Evolutionary conservation across 2,888 invertebrate species (phyloP).

Genomic region (Noctuana brunneofusca): DNA sequence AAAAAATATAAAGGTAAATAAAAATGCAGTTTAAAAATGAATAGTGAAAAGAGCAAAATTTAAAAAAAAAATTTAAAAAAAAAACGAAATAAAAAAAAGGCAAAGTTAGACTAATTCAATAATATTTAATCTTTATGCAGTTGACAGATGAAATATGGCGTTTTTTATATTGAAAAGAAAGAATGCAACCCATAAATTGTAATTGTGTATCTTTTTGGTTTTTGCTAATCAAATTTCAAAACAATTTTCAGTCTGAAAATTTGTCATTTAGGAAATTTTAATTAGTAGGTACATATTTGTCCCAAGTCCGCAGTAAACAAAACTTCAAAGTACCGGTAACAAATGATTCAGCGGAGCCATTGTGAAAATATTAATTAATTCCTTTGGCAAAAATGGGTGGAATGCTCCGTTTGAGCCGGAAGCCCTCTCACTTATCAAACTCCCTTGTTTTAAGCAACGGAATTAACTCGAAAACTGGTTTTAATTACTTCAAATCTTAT

Average conservation of each 20-base stretch:
- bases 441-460: slow-evolving; percentile 38
- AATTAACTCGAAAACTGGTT: slow-evolving; percentile 40
- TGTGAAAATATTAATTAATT: slow-evolving; percentile 68
- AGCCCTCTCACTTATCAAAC: slow-evolving; percentile 45
- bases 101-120: too few species aligned
- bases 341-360: slow-evolving; percentile 57
- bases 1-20: neutral
- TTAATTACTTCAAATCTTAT: slow-evolving; percentile 38
- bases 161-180: too few species aligned
- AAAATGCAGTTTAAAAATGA: too few species aligned
- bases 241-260: neutral
- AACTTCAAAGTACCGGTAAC: slow-evolving; percentile 47
- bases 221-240: neutral
- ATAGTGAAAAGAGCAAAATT: too few species aligned
- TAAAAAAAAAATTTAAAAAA: too few species aligned
- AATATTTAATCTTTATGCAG: too few species aligned
- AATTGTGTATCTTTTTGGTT: too few species aligned
- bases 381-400: slow-evolving; percentile 49
- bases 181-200: too few species aligned
- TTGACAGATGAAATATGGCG: too few species aligned
- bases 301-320: slow-evolving; percentile 27
- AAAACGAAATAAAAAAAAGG: too few species aligned
- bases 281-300: neutral
- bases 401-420: slow-evolving; percentile 38
- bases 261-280: neutral